A percentile compares a stretch with the other conserved stretches of the same genome.
Conservation (phyloP, 2,113 vertebrate genomes). For the Embiotoca jacksoni region DNA sequence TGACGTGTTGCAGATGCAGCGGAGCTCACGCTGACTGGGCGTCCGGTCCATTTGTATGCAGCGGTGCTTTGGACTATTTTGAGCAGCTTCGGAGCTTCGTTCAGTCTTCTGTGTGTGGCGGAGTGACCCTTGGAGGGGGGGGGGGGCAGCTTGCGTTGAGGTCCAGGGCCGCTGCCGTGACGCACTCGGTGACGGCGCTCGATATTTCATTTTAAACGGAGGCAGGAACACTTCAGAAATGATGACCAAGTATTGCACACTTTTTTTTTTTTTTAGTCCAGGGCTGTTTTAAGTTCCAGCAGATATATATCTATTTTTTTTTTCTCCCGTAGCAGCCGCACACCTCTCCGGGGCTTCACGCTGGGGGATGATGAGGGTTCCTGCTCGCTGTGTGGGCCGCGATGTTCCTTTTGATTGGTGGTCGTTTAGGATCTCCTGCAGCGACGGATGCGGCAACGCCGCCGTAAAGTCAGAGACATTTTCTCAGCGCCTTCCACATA, state of each 20-base stretch:
- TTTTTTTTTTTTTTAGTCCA: background rate
- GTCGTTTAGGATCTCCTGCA: slow-evolving; percentile 65
- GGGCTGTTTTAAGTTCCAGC: slow-evolving; percentile 32
- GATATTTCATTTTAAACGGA: slow-evolving; percentile 28
- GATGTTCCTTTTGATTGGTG: slow-evolving; percentile 62
- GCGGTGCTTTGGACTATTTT: slow-evolving; percentile 20
- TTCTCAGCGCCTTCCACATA: slow-evolving; percentile 28
- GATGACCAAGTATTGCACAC: background rate
- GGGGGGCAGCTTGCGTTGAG: background rate
- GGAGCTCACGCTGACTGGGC: background rate
- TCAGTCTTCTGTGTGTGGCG: background rate
- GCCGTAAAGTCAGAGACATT: slow-evolving; percentile 40
- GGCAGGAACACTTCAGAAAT: slow-evolving; percentile 14
- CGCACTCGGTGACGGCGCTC: slow-evolving; percentile 4
- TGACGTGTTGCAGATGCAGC: background rate
- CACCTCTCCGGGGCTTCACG: slow-evolving; percentile 30
- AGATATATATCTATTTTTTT: background rate
- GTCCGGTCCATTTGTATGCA: slow-evolving; percentile 4
- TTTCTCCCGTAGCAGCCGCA: background rate
- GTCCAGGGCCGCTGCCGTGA: slow-evolving; percentile 11
- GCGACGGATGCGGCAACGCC: slow-evolving; percentile 35
- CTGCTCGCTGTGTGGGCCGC: slow-evolving; percentile 19
- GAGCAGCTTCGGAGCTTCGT: slow-evolving; percentile 4
- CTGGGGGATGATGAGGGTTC: slow-evolving; percentile 50
- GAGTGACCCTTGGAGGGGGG: slow-evolving; percentile 5